These are phyloP conservation scores for Phasia obesa DNA, from an alignment of 2,888 invertebrate genomes.

Conservation along the genomic window DNA sequence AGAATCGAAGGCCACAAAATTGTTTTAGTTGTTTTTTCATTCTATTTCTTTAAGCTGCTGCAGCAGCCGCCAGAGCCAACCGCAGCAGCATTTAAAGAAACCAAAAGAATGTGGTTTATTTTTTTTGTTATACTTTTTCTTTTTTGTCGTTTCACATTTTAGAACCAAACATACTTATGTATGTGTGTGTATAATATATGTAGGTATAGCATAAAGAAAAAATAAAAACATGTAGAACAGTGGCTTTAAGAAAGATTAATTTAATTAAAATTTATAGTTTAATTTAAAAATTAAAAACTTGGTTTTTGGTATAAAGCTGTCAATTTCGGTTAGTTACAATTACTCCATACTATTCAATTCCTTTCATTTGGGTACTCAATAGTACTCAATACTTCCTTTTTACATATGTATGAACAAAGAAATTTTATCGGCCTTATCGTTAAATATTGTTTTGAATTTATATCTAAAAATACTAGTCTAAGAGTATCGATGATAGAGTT, in stretches of 20 bases:
- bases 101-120: slow-evolving; percentile 65
- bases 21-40: slow-evolving; percentile 44
- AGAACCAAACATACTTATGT: slow-evolving; percentile 35
- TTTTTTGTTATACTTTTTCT: slow-evolving; percentile 13
- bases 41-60: slow-evolving; percentile 22
- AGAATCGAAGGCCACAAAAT: slow-evolving; percentile 72
- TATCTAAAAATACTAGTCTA: too few relatives aligned
- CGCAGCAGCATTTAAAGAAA: slow-evolving; percentile 59
- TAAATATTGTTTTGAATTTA: too few relatives aligned
- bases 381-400: too few relatives aligned
- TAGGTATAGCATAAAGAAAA: not conserved
- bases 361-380: too few relatives aligned
- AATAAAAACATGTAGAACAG: slow-evolving; percentile 18
- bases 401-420: too few relatives aligned
- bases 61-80: slow-evolving; percentile 47
- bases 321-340: too few relatives aligned
- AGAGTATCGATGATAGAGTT: too few relatives aligned
- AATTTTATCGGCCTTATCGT: too few relatives aligned
- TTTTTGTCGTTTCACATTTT: slow-evolving; percentile 49
- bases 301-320: too few relatives aligned
- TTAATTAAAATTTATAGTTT: too few relatives aligned
- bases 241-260: slow-evolving; percentile 22
- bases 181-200: not conserved
- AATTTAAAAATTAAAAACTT: too few relatives aligned
- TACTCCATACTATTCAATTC: too few relatives aligned